Evolutionary conservation across 2,113 vertebrate species (phyloP).

Genomic region (Mus musculus): DNA sequence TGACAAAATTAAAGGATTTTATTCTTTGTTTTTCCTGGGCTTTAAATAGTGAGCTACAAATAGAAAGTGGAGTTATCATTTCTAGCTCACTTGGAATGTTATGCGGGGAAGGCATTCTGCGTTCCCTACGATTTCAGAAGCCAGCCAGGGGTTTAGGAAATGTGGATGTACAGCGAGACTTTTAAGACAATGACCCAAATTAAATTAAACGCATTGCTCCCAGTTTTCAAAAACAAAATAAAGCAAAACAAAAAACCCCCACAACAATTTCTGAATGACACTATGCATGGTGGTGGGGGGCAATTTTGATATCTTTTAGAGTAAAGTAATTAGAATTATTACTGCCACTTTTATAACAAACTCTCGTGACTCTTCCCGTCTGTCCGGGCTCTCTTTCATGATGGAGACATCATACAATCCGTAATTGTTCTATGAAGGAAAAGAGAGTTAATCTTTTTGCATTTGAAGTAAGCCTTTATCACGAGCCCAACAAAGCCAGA

Average conservation of each 20-base stretch:
- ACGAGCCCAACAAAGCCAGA: conserved; percentile 90
- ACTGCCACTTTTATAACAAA: conserved; percentile 88
- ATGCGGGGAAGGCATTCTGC: not conserved
- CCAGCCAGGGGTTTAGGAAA: conserved; percentile 34
- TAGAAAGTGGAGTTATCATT: conserved; percentile 57
- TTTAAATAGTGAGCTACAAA: conserved; percentile 78
- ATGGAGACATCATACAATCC: conserved; percentile 89
- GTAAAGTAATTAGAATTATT: conserved; percentile 87
- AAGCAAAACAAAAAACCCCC: not conserved
- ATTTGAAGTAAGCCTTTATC: conserved; percentile 91
- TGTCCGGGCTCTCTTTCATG: conserved; percentile 87
- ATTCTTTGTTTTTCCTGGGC: conserved; percentile 77
- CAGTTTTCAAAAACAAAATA: not conserved
- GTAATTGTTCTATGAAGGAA: conserved; percentile 90
- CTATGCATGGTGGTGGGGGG: conserved; percentile 83
- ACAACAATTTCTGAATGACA: conserved; percentile 83
- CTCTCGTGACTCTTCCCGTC: conserved; percentile 86
- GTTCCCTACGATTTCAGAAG: not conserved
- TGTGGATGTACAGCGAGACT: conserved; percentile 63
- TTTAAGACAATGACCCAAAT: conserved; percentile 83
- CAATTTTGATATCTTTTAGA: conserved; percentile 86
- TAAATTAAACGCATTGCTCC: conserved; percentile 68
- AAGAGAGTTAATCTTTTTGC: conserved; percentile 90
- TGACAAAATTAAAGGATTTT: conserved; percentile 78
- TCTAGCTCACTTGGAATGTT: conserved; percentile 39